Conservation (phyloP, 2,888 invertebrate species). For the Drosophila lutescens region DNA sequence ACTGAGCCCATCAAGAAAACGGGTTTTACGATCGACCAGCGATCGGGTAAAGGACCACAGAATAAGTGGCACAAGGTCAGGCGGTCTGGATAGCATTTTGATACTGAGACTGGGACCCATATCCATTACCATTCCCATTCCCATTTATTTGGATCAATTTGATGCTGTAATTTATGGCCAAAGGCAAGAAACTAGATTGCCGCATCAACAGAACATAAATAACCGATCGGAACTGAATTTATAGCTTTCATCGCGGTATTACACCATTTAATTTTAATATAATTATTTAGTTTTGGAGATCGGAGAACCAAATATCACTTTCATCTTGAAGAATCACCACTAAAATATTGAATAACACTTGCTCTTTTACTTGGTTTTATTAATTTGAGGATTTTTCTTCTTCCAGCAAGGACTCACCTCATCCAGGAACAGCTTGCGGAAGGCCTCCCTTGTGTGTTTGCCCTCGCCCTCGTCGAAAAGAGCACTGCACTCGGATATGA, state of each 20-base stretch:
- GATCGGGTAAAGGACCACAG: constrained; percentile 74
- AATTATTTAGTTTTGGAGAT: neutral
- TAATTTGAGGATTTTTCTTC: neutral
- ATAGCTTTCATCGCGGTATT: neutral
- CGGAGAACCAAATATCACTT: neutral
- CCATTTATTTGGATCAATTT: constrained; percentile 2
- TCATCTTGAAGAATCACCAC: neutral
- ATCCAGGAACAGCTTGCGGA: constrained; percentile 83
- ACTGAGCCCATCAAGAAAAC: constrained; percentile 59
- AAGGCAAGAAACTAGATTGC: constrained; percentile 6
- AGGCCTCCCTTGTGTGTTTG: constrained; percentile 84
- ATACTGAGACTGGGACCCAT: neutral
- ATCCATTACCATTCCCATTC: constrained; percentile 12
- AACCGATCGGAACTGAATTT: neutral
- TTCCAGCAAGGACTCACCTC: constrained; percentile 75
- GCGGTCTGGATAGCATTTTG: constrained; percentile 20
- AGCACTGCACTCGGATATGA: constrained; percentile 84
- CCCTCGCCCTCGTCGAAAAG: constrained; percentile 84
- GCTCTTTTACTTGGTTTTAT: too few species aligned
- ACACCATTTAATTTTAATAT: neutral
- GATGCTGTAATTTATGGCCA: constrained; percentile 18
- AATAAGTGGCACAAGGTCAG: constrained; percentile 74
- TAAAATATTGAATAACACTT: neutral
- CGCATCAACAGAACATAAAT: constrained; percentile 7
- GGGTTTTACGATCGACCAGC: constrained; percentile 57